These are phyloP conservation scores for Eurystomus glaucurus DNA, from an alignment of 2,797 vertebrate species.

Conservation along the genomic window DNA sequence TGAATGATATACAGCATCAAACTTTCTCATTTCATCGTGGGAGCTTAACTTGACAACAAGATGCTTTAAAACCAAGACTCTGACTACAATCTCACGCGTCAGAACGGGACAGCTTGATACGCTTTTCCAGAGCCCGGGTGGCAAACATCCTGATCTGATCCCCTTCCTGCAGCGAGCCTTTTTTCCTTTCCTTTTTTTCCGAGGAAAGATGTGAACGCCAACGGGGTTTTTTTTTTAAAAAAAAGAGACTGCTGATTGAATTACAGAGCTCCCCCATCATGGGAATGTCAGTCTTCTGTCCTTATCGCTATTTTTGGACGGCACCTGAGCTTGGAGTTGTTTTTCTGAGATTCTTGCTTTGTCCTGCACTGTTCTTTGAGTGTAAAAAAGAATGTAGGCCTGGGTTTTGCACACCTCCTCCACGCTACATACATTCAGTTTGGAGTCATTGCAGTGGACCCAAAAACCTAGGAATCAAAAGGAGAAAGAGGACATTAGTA, in stretches of 20 bases:
- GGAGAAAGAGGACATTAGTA: conserved; percentile 56
- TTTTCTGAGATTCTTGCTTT: conserved; percentile 84
- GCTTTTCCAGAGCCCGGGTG: conserved; percentile 38
- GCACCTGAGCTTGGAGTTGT: conserved; percentile 86
- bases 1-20: conserved; percentile 49
- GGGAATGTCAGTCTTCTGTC: conserved; percentile 77
- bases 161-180: conserved; percentile 70
- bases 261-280: conserved; percentile 57
- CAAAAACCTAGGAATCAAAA: conserved; percentile 91
- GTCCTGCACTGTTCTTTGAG: conserved; percentile 94
- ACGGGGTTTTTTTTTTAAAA: background rate
- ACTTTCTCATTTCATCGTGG: conserved; percentile 14
- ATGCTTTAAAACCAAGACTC: conserved; percentile 22
- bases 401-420: conserved; percentile 99
- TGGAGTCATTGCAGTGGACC: conserved; percentile 99
- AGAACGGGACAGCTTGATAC: conserved; percentile 38
- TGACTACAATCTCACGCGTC: conserved; percentile 32
- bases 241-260: conserved; percentile 32
- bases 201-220: conserved; percentile 52
- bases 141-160: conserved; percentile 15
- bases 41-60: conserved; percentile 54
- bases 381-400: conserved; percentile 99
- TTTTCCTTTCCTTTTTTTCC: background rate
- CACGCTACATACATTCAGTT: conserved; percentile 98
- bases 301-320: conserved; percentile 76